These are phyloP conservation scores for Orthosia gracilis DNA, from an alignment of 2,888 invertebrate species.

Conservation along the genomic window DNA sequence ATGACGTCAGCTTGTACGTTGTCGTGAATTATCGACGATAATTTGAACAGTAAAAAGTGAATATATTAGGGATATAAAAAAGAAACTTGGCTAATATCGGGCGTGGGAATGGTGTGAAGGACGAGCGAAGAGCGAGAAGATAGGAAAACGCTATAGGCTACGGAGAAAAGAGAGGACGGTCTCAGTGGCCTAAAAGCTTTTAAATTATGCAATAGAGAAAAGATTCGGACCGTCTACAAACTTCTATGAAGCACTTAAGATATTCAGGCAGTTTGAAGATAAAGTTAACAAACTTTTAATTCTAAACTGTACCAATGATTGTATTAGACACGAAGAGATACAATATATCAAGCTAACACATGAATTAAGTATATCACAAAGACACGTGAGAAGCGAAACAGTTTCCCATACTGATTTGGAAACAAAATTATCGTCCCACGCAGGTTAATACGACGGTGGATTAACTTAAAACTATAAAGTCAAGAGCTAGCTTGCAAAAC, in stretches of 20 bases:
- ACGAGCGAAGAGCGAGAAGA: conserved; percentile 29
- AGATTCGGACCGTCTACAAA: too few relatives aligned
- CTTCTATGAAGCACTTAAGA: too few relatives aligned
- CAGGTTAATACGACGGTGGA: conserved; percentile 9
- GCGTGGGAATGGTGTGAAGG: conserved; percentile 37
- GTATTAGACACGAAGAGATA: neutral
- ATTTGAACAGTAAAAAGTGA: conserved; percentile 73
- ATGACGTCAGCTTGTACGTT: conserved; percentile 56
- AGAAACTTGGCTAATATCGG: conserved; percentile 74
- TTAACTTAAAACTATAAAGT: conserved; percentile 9
- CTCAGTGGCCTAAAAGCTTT: too few relatives aligned
- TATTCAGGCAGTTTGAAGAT: too few relatives aligned
- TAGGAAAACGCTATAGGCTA: neutral
- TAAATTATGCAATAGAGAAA: too few relatives aligned
- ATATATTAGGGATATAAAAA: conserved; percentile 76
- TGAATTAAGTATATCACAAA: conserved; percentile 26
- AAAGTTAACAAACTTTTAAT: too few relatives aligned
- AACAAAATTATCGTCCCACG: conserved; percentile 33
- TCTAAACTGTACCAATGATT: neutral
- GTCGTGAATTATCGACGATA: conserved; percentile 69
- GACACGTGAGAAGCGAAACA: conserved; percentile 28
- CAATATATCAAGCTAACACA: neutral
- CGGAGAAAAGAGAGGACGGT: too few relatives aligned
- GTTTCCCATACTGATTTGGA: conserved; percentile 36
- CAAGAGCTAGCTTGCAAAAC: neutral